Evolutionary conservation across 2,888 invertebrate species (phyloP).

Genomic region (Pedicia rivosa): DNA sequence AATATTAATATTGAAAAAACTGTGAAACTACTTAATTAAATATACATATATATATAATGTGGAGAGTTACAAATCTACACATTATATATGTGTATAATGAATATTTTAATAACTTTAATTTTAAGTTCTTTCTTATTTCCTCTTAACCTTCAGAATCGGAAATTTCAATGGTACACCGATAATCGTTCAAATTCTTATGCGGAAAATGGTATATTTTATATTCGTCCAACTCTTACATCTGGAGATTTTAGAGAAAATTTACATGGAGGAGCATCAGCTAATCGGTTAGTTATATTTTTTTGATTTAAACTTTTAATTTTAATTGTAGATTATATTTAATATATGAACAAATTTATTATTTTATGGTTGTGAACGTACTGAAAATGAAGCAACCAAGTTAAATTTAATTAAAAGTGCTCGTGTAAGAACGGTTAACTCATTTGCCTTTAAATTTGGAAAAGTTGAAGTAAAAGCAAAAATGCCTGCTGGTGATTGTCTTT

Average conservation of each 20-base stretch:
- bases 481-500: conserved; percentile 51
- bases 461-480: conserved; percentile 48
- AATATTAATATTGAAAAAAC: no score
- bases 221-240: conserved; percentile 42
- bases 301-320: no score
- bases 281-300: no score
- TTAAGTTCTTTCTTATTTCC: no score
- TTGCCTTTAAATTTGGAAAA: conserved; percentile 46
- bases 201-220: conserved; percentile 34
- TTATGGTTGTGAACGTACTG: conserved; percentile 42
- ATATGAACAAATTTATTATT: conserved; percentile 40
- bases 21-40: no score
- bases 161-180: conserved; percentile 51
- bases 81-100: no score
- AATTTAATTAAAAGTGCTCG: conserved; percentile 53
- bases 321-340: no score
- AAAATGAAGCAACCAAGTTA: conserved; percentile 33
- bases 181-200: conserved; percentile 48
- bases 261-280: conserved; percentile 43
- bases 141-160: conserved; percentile 38
- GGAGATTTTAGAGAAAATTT: conserved; percentile 40
- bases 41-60: no score
- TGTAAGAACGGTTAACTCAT: conserved; percentile 41
- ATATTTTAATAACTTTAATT: no score
- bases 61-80: no score